These are phyloP conservation scores for Cebidichthys violaceus DNA, from an alignment of 2,113 vertebrate genomes.

Conservation along the genomic window DNA sequence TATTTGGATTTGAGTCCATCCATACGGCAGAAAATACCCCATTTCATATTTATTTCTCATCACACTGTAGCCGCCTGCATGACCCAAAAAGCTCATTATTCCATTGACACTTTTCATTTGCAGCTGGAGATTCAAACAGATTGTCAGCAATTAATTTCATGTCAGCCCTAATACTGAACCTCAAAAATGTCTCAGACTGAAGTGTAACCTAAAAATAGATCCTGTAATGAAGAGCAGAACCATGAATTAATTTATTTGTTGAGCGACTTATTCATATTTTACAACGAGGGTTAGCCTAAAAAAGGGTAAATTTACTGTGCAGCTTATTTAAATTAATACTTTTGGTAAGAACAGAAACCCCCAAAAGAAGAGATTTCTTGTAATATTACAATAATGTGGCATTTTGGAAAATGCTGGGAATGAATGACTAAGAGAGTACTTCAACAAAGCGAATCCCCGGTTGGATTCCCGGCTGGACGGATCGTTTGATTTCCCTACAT, in stretches of 20 bases:
- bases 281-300: neutral
- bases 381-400: neutral
- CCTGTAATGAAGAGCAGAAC: constrained; percentile 5
- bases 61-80: neutral
- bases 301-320: neutral
- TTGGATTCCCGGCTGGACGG: no score
- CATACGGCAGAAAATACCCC: neutral
- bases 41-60: neutral
- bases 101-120: constrained; percentile 26
- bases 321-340: neutral
- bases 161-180: neutral
- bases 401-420: neutral
- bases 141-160: constrained; percentile 20
- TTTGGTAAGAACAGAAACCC: neutral
- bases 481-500: no score
- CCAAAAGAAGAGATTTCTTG: neutral
- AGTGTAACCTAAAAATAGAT: constrained; percentile 20
- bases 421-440: neutral
- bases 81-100: constrained; percentile 29
- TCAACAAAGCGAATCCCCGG: no score
- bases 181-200: neutral
- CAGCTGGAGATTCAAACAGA: constrained; percentile 8
- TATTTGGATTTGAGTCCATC: neutral
- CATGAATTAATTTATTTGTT: constrained; percentile 22
- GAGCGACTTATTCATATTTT: neutral